Percentiles rank a stretch among this genome's conserved stretches.
Conservation (phyloP, 2,113 vertebrate genomes). For the Cebidichthys violaceus region DNA sequence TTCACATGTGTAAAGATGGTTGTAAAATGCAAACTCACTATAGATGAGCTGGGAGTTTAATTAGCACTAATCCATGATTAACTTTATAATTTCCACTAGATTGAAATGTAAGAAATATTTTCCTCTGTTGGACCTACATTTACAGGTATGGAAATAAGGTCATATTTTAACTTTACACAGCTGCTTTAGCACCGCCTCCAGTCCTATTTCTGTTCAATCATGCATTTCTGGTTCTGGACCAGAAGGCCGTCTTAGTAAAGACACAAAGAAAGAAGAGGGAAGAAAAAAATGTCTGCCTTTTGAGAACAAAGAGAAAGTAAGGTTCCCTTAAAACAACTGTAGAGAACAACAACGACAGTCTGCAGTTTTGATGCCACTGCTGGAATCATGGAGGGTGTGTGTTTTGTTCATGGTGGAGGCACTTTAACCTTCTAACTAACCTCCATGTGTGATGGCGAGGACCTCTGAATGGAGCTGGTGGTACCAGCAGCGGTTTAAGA, state of each 20-base stretch:
- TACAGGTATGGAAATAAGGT: too few species aligned
- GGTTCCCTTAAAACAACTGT: background rate
- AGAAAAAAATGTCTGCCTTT: background rate
- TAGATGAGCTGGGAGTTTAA: background rate
- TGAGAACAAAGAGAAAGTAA: background rate
- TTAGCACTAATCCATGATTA: background rate
- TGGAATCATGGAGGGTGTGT: constrained; percentile 50
- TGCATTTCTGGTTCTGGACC: background rate
- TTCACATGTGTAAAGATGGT: background rate
- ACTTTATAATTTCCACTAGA: background rate
- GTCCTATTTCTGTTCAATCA: background rate
- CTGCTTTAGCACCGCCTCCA: background rate
- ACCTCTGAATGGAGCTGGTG: constrained; percentile 77
- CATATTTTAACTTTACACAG: background rate
- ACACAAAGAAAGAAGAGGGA: background rate
- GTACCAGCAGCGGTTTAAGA: constrained; percentile 84
- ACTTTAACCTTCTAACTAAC: constrained; percentile 16
- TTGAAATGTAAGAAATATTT: background rate
- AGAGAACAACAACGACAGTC: constrained; percentile 50
- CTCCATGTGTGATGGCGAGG: constrained; percentile 71
- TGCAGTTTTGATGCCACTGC: constrained; percentile 66
- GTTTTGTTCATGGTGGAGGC: constrained; percentile 20
- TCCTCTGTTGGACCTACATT: background rate
- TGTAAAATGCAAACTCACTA: background rate
- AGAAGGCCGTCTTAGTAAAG: background rate